phyloP scores from a whole-genome alignment of 2,888 invertebrate genomes.

The Lochmaea crataegi region DNA sequence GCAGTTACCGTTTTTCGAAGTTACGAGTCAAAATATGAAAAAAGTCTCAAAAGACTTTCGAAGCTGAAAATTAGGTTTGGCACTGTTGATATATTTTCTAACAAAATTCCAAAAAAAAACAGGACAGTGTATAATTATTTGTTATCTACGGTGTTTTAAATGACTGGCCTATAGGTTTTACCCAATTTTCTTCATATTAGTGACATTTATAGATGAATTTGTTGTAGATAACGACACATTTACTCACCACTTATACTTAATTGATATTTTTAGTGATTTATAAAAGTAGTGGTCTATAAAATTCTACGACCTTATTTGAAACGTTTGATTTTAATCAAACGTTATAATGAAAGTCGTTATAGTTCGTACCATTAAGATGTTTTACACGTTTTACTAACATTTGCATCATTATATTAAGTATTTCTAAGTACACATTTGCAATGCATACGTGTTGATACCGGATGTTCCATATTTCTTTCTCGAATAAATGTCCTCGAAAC shows the following conservation, averaged over 20 bases:
- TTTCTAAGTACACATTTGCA: background rate
- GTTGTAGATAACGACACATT: background rate
- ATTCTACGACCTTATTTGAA: background rate
- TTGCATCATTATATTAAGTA: slow-evolving; percentile 24
- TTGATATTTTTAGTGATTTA: background rate
- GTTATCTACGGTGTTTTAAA: too few relatives aligned
- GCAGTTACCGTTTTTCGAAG: too few relatives aligned
- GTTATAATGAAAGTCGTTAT: background rate
- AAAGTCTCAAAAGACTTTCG: too few relatives aligned
- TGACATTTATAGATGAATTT: too few relatives aligned
- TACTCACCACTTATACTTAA: background rate
- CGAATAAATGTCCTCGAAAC: background rate
- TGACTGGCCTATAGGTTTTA: too few relatives aligned
- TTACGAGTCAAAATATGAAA: too few relatives aligned
- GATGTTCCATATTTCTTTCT: background rate
- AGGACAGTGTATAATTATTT: too few relatives aligned
- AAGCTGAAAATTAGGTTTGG: too few relatives aligned
- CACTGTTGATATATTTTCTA: too few relatives aligned
- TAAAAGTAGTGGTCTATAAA: background rate
- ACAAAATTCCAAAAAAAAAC: too few relatives aligned
- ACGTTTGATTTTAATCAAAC: background rate
- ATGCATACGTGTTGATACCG: slow-evolving; percentile 5
- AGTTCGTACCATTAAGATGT: slow-evolving; percentile 6
- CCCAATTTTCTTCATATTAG: too few relatives aligned
- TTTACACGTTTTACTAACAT: slow-evolving; percentile 13